Base-by-base conservation (phyloP, 2,888 invertebrate genomes). In the Heliconius ismenius region DNA sequence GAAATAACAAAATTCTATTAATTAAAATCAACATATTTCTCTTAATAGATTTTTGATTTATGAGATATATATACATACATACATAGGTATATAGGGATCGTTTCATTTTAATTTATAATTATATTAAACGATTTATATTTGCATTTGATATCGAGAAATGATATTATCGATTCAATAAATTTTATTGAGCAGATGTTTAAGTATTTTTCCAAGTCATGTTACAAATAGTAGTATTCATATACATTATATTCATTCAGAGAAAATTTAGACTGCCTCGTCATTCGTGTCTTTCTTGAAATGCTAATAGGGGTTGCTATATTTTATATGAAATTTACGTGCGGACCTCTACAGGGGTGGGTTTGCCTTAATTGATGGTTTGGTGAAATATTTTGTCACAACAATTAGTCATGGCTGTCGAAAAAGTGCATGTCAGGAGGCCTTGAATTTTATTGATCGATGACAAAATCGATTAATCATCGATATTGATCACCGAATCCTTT, bases 361-460 rank as follows among this genome's bases (percentile, higher is more conserved):
- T 79, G 81, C 82, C 80, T 78, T 84, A 86, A 87, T 89, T 90
- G 89, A 91, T 85, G 91, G 91, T 91, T 91, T 92, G 93, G 92
- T 94, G 93, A 93, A 94, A 94, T 94, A 93, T 94, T 93, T 93
- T 93, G 94, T 93, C 94, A 94, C 88, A 93, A 93, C 91, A 93
- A 94, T 94, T 94, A 91, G 94, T 94, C 92, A 93, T 84, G 91
- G 88, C 82, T 91, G 93, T 92, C 92, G 88, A 81, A 87, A 89
- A 91, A 83, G 86, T 83, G 90, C 91, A 82, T 86, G 90, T 93
- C 93, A 93, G 81, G 85, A 93, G 81, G 85, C 88, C 84, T 82
- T 89, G 92, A 91, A 92, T 91, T 91, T 89, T 90, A 91, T 91
- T 92, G 90, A 93, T 92, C 92, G 90, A 84, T 82, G 78, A 83